Evolutionary conservation across 1,140 invertebrate genomes (phyloP).

Genomic region (Drosophila erecta): DNA sequence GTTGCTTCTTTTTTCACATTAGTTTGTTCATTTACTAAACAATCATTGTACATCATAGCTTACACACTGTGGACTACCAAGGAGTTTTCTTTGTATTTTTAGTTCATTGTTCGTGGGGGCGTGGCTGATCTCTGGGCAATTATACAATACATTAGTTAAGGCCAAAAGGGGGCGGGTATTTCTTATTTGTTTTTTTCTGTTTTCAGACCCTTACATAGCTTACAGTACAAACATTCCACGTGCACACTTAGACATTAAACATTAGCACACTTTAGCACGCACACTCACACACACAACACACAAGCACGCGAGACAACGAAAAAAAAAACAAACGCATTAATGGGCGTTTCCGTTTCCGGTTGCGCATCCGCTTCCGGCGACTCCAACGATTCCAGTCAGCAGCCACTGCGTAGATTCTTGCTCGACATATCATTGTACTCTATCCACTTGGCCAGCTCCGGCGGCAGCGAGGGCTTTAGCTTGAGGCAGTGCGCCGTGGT

Average conservation of each 20-base stretch:
- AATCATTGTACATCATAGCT: slow-evolving; percentile 43
- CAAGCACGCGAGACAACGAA: slow-evolving; percentile 5
- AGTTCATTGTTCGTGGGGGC: slow-evolving; percentile 2
- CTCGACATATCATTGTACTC: slow-evolving; percentile 90
- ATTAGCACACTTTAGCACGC: slow-evolving; percentile 26
- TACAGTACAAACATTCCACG: slow-evolving; percentile 34
- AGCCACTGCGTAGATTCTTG: slow-evolving; percentile 86
- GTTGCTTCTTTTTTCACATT: background rate
- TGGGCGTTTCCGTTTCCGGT: slow-evolving; percentile 10
- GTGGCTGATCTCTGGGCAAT: slow-evolving; percentile 31
- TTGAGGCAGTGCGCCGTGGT: slow-evolving; percentile 51
- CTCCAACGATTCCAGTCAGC: slow-evolving; percentile 56
- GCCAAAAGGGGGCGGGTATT: slow-evolving; percentile 38
- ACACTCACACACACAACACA: slow-evolving; percentile 27
- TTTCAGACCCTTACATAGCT: slow-evolving; percentile 45
- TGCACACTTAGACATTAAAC: slow-evolving; percentile 23
- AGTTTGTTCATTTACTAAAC: slow-evolving; percentile 30
- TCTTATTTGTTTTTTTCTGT: slow-evolving; percentile 1
- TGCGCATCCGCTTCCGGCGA: slow-evolving; percentile 6
- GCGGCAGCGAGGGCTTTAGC: slow-evolving; percentile 87
- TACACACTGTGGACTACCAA: slow-evolving; percentile 49
- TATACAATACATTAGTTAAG: slow-evolving; percentile 39
- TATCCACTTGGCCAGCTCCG: slow-evolving; percentile 87
- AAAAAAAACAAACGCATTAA: slow-evolving; percentile 21
- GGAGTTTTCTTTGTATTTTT: background rate